Evolutionary conservation across 2,113 vertebrate genomes (phyloP).

Genomic region (mouse (Mus musculus)): DNA sequence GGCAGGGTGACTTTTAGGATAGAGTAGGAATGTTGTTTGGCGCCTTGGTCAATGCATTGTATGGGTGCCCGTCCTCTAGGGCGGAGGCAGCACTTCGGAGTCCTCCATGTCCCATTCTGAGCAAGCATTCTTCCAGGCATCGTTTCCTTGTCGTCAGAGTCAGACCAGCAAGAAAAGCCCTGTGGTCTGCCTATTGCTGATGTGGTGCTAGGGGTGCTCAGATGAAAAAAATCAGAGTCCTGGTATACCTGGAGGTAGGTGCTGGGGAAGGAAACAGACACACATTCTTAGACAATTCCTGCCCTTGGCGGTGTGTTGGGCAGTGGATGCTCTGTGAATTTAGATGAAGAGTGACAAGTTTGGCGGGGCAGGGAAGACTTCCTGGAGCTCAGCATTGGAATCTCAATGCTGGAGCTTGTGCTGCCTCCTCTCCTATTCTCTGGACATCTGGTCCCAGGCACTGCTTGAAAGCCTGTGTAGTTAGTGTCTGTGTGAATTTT

Average conservation of each 20-base stretch:
- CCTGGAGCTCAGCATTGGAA: neutral
- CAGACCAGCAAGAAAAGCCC: too few relatives aligned
- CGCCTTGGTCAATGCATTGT: neutral
- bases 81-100: neutral
- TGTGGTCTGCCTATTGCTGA: neutral
- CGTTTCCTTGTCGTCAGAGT: neutral
- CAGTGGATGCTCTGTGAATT: neutral
- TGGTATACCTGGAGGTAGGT: neutral
- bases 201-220: too few relatives aligned
- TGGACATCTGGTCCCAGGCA: neutral
- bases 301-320: neutral
- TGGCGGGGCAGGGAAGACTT: neutral
- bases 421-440: neutral
- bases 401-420: neutral
- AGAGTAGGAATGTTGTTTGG: neutral
- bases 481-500: neutral
- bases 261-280: neutral
- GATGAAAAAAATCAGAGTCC: neutral
- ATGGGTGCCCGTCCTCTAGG: neutral
- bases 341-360: neutral
- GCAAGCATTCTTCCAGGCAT: neutral
- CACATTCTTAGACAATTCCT: neutral
- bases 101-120: neutral
- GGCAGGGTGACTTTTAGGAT: slow-evolving; percentile 58
- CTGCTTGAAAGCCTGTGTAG: neutral